Conservation (phyloP, 1,140 invertebrate genomes). For the Zaprionus inermis region DNA sequence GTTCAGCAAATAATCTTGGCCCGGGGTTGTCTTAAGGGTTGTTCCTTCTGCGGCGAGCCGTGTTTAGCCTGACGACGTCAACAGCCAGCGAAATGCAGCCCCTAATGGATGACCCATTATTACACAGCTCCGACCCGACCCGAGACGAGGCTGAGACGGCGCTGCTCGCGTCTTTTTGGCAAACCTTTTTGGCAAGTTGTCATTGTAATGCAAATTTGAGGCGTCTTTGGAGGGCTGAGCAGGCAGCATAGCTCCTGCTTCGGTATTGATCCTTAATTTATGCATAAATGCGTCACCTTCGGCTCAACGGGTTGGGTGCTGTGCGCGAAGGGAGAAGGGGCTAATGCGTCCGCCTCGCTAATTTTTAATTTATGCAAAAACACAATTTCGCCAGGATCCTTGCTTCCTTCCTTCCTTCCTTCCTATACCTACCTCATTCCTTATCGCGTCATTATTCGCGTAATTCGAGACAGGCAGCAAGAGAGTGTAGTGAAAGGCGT, state of each 20-base stretch:
- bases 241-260: slow-evolving; percentile 21
- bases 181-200: slow-evolving; percentile 48
- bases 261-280: slow-evolving; percentile 83
- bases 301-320: slow-evolving; percentile 45
- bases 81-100: slow-evolving; percentile 64
- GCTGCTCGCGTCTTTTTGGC: slow-evolving; percentile 67
- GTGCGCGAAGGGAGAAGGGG: too few relatives aligned
- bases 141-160: slow-evolving; percentile 17
- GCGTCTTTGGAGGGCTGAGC: slow-evolving; percentile 35
- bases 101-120: slow-evolving; percentile 79
- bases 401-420: slow-evolving; percentile 26
- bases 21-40: slow-evolving; percentile 61
- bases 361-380: slow-evolving; percentile 83
- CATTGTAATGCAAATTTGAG: slow-evolving; percentile 73
- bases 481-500: slow-evolving; percentile 21
- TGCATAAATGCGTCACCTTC: slow-evolving; percentile 82
- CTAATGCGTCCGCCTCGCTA: slow-evolving; percentile 55
- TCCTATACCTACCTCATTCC: slow-evolving; percentile 42
- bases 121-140: slow-evolving; percentile 19
- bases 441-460: slow-evolving; percentile 44
- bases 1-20: slow-evolving; percentile 58
- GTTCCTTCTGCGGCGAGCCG: slow-evolving; percentile 42
- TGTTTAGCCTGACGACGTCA: slow-evolving; percentile 72
- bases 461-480: slow-evolving; percentile 67
- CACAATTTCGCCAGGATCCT: slow-evolving; percentile 48